Conservation (phyloP, 2,888 invertebrate species). For the Oscheius myriophilus region DNA sequence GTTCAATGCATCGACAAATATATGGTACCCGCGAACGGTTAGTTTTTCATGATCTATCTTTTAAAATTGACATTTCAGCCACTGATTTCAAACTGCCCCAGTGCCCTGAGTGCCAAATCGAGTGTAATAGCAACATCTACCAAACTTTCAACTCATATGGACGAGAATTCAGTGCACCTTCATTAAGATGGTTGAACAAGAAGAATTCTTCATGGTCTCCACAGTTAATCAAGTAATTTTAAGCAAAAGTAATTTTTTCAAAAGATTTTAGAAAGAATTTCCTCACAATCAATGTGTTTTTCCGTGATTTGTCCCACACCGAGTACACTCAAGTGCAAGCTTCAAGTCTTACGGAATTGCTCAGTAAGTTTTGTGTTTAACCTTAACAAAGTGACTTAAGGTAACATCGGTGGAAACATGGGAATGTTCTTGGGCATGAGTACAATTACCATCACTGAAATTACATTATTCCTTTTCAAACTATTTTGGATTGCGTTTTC, state of each 20-base stretch:
- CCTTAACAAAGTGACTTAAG: conserved; percentile 14
- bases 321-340: conserved; percentile 58
- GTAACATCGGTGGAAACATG: conserved; percentile 62
- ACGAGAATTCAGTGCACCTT: conserved; percentile 19
- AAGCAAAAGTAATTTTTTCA: not conserved
- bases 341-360: conserved; percentile 42
- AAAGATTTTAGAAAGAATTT: conserved; percentile 41
- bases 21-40: conserved; percentile 1
- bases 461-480: conserved; percentile 64
- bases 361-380: conserved; percentile 29
- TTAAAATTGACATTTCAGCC: conserved; percentile 6
- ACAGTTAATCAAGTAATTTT: conserved; percentile 13
- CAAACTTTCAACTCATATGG: conserved; percentile 34
- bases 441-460: conserved; percentile 63
- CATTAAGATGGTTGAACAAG: conserved; percentile 23
- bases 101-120: conserved; percentile 26
- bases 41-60: not conserved
- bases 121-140: conserved; percentile 29
- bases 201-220: conserved; percentile 24
- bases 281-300: conserved; percentile 56
- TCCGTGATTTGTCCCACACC: conserved; percentile 59
- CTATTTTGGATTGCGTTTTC: conserved; percentile 64
- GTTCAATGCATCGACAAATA: conserved; percentile 23
- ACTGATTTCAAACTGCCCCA: conserved; percentile 25
- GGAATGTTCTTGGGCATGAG: conserved; percentile 69